Evolutionary conservation across 2,797 vertebrate genomes (phyloP), one percentile per base, ranked within the genome.

Genomic region (Tiaroga cobitis): DNA sequence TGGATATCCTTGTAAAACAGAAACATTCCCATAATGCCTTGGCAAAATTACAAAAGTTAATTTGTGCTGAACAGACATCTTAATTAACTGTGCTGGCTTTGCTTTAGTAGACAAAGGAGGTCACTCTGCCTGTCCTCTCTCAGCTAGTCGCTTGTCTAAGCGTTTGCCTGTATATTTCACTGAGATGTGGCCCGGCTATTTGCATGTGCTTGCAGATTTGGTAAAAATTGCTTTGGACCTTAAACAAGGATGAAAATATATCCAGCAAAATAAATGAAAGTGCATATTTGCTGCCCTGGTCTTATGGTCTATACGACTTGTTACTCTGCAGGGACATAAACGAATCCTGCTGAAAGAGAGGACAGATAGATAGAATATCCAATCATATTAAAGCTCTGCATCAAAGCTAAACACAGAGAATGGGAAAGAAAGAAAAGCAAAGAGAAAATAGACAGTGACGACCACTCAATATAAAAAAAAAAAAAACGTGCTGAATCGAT

Each of bases 1-100:
- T 80, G 87, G 91, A 70, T 85, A 86, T 85, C 75, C 91, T 90
- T 92, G 90, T 93, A 92, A 93, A 87, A 93, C 93, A 91, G 91
- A 85, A 90, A 92, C 93, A 91, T 90, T 87, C 90, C 87, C 79
- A 79, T 91, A 92, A 93, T 85, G 85, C 83, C 87, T 89, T 91
- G 91, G 89, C 89, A 89, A 88, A 84, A 88, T 86, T 56, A 72
- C 85, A 85, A 87, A 87, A 87, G 86, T 87, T 85, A 79, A 85
- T 69, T 75, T 86, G 74, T 67, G 75, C 75, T 69, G 75, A 79
- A 84, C 39, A 29, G 75, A 77, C 67, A 84, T 78, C 75, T 84
- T 59, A 61, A 84, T 79, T 61, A 84, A 79, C 68, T 78, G 32
- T 43, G 65, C 74, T 49, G 24, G 59, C 56, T 84, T 43, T 78